Evolutionary conservation across 2,113 vertebrate species (phyloP).

Genomic region (Coptodon bakossiorum): DNA sequence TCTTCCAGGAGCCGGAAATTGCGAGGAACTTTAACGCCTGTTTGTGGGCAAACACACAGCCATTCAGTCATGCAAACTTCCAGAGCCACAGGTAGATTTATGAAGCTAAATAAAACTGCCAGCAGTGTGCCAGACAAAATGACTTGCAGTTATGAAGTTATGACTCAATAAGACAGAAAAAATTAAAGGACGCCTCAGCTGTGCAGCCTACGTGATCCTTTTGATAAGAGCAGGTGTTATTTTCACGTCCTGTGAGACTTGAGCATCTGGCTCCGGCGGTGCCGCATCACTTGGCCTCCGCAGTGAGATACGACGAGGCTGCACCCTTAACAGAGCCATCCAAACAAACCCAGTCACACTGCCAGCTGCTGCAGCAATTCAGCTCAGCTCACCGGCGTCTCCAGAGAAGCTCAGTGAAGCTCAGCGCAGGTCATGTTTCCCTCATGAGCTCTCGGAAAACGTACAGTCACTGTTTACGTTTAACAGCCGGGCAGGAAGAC

Average conservation of each 20-base stretch:
- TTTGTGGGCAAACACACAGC: background rate
- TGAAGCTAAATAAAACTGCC: background rate
- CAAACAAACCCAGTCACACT: background rate
- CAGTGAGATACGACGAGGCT: constrained; percentile 17
- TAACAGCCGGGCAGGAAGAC: background rate
- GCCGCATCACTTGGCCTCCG: constrained; percentile 51
- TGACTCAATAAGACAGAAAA: background rate
- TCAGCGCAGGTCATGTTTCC: background rate
- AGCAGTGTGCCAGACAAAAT: background rate
- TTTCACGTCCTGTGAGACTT: background rate
- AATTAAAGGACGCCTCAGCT: background rate
- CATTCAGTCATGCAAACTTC: background rate
- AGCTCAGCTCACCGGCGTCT: background rate
- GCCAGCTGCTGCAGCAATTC: background rate
- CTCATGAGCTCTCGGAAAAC: background rate
- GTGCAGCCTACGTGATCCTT: background rate
- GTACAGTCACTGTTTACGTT: background rate
- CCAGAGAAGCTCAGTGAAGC: background rate
- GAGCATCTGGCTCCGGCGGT: background rate
- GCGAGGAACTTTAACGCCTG: constrained; percentile 94
- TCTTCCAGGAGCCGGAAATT: constrained; percentile 98
- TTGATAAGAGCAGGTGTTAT: background rate
- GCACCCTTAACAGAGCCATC: background rate
- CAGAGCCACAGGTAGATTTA: background rate
- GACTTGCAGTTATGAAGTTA: background rate